phyloP scores from a whole-genome alignment of 2,888 invertebrate species.

The Leptopilina myrica region DNA sequence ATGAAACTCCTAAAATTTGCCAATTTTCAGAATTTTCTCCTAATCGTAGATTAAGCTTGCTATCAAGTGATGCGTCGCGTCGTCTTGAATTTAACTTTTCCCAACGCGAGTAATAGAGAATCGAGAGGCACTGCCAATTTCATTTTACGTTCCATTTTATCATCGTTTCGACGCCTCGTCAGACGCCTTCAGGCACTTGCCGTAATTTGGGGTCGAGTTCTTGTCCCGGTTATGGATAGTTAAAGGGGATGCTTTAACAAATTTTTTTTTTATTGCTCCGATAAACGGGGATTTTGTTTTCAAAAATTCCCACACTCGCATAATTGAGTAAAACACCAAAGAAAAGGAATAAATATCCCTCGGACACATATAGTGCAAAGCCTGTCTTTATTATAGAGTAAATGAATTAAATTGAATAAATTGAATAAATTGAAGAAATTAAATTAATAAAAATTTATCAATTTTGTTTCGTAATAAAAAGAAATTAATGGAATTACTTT shows the following conservation, averaged over 20 bases:
- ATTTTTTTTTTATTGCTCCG: slow-evolving; percentile 32
- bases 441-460: no score
- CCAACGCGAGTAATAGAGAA: slow-evolving; percentile 14
- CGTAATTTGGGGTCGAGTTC: slow-evolving; percentile 32
- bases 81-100: slow-evolving; percentile 18
- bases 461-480: no score
- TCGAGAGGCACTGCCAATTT: slow-evolving; percentile 43
- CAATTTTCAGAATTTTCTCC: not conserved
- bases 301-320: no score
- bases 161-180: slow-evolving; percentile 44
- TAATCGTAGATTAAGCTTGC: slow-evolving; percentile 17
- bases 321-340: no score
- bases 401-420: no score
- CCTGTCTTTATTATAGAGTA: no score
- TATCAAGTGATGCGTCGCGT: slow-evolving; percentile 14
- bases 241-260: slow-evolving; percentile 42
- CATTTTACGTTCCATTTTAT: slow-evolving; percentile 48
- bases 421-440: no score
- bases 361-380: no score
- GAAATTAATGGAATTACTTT: no score
- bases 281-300: not conserved
- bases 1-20: no score
- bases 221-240: slow-evolving; percentile 44
- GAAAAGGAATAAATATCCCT: no score
- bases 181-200: slow-evolving; percentile 13